Evolutionary conservation across 2,113 vertebrate genomes (phyloP), one percentile per base, ranked within the genome.

Genomic region (Cyanoramphus novaezelandiae): DNA sequence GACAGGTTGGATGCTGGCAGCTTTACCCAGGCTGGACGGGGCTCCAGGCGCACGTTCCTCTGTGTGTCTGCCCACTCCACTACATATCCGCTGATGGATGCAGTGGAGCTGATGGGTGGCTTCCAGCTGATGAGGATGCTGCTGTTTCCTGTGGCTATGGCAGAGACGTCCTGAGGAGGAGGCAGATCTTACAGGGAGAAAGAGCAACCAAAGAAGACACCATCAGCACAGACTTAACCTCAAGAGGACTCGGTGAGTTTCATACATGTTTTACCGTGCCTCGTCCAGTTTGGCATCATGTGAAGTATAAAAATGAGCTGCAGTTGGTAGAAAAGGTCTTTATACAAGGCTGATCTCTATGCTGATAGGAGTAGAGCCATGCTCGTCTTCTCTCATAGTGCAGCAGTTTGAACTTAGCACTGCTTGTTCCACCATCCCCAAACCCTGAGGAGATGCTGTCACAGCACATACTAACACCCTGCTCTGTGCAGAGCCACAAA

Each of bases 121-220:
- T 86, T 64, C 98, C 98, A 98, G 13, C 21, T 90, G 80, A 98
- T 79, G 23, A 76, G 3, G 60, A 98, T 95, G 86, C 65, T 91
- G 55, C 86, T 29, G 8, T 63, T 62, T 1, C 93, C 96, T 69
- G 49, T 9, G 7, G 93, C 85, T 62, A 11, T 2, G 12, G 94
- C 93, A 7, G 93, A 95, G 29, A 98, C 80, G 5, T 74, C 37
- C 37, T 6, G 64, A 20, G 98, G 98, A 69, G 95, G 85, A 69
- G 97, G 89, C 11, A 96, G 67, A 17, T 52, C 98, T 98, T 47
- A 2, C 7, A 4, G 20, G 37, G n/a, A 33, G 21, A 57, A 29
- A 67, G 59, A 50, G 52, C 24, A 50, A 35, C 13, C 39, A 3
- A 29, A 89, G 31, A 57, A 12, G 29, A 31, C 4, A 0, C 4